These are phyloP conservation scores for Euclidia mi DNA, from an alignment of 2,888 invertebrate species.

Conservation along the genomic window DNA sequence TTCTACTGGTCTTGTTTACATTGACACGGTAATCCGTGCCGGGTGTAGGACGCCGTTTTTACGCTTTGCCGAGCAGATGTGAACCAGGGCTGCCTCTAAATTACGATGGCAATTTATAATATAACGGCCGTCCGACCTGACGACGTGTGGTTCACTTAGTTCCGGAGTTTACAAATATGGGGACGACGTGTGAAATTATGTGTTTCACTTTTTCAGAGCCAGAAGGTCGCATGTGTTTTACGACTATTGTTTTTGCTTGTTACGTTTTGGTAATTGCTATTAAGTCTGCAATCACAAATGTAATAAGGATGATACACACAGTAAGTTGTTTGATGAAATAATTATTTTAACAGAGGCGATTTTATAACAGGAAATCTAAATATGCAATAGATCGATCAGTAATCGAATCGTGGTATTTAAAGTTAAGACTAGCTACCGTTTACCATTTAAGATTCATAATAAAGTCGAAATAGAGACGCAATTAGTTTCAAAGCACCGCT, in stretches of 20 bases:
- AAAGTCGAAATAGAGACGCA: not conserved
- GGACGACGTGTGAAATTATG: conserved; percentile 42
- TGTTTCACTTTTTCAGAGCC: conserved; percentile 35
- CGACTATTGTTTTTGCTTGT: conserved; percentile 7
- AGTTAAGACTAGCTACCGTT: too few relatives aligned
- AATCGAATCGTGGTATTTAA: too few relatives aligned
- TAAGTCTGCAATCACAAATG: too few relatives aligned
- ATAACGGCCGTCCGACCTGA: conserved; percentile 44
- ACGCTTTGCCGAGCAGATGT: conserved; percentile 71
- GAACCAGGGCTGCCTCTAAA: conserved; percentile 59
- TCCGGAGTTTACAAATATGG: conserved; percentile 52
- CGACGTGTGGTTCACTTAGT: conserved; percentile 50
- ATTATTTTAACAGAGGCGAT: too few relatives aligned
- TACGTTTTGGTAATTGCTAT: not conserved
- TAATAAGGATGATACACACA: too few relatives aligned
- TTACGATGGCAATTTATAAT: conserved; percentile 54
- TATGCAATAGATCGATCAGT: too few relatives aligned
- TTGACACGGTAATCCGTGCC: conserved; percentile 78
- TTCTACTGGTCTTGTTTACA: conserved; percentile 83
- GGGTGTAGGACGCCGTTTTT: conserved; percentile 67
- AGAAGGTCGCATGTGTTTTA: conserved; percentile 7
- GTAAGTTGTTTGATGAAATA: too few relatives aligned
- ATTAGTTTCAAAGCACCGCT: not conserved
- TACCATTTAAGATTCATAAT: too few relatives aligned
- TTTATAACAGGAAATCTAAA: too few relatives aligned